phyloP scores from a whole-genome alignment of 2,113 vertebrate genomes.

The Mobula hypostoma region DNA sequence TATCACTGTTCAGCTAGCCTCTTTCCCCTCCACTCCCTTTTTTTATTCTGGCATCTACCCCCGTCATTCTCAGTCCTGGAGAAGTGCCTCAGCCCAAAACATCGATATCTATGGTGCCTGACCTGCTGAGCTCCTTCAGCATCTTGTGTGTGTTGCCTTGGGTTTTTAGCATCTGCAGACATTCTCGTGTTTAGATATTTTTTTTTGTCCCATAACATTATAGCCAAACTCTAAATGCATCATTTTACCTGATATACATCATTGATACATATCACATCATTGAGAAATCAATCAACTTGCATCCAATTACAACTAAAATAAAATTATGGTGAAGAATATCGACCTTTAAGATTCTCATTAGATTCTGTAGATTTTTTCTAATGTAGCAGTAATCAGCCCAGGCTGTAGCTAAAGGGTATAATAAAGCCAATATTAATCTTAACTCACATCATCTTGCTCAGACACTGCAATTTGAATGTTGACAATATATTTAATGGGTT shows the following conservation, averaged over 20 bases:
- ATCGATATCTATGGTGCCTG: too few species aligned
- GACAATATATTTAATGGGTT: neutral
- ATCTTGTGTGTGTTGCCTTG: too few species aligned
- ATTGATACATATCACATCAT: neutral
- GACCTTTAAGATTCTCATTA: neutral
- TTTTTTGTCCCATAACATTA: neutral
- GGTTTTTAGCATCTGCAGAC: too few species aligned
- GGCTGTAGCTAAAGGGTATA: neutral
- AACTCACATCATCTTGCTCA: neutral
- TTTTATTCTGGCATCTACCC: too few species aligned
- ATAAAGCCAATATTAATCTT: constrained; percentile 13
- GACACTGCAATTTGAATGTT: neutral
- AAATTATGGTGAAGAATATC: neutral
- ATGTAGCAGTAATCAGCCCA: neutral
- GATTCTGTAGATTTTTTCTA: neutral
- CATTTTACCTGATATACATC: neutral
- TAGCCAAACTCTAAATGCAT: neutral
- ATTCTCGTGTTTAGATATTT: too few species aligned
- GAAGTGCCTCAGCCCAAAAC: too few species aligned
- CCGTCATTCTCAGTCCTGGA: too few species aligned
- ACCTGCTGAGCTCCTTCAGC: too few species aligned
- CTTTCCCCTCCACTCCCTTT: too few species aligned
- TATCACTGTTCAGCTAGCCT: too few species aligned
- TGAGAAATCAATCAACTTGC: neutral
- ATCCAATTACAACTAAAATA: neutral